These are phyloP conservation scores for Idaea dimidiata DNA, from an alignment of 2,888 invertebrate genomes.

Conservation along the genomic window DNA sequence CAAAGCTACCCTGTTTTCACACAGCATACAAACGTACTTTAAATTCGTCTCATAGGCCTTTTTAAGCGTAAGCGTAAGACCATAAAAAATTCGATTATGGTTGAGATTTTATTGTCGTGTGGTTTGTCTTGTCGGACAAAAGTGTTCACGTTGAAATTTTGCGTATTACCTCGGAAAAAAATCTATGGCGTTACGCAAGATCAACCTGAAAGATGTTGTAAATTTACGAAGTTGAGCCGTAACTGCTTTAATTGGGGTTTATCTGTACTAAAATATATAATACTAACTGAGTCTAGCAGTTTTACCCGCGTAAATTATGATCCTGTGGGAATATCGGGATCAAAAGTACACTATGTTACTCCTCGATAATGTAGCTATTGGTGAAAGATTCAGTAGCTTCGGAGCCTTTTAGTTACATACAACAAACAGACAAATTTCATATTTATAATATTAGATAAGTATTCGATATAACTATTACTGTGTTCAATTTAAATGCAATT, in stretches of 20 bases:
- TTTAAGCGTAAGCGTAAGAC: constrained; percentile 23
- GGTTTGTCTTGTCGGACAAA: background rate
- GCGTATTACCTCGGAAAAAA: background rate
- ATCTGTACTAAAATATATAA: no score
- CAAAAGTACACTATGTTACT: no score
- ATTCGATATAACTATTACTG: background rate
- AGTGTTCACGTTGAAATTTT: background rate
- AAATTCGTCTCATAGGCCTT: constrained; percentile 26
- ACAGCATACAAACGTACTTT: constrained; percentile 20
- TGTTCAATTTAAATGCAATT: background rate
- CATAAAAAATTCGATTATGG: constrained; percentile 11
- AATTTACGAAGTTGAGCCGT: no score
- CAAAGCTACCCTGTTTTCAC: constrained; percentile 29
- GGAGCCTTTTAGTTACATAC: no score
- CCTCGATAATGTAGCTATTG: no score
- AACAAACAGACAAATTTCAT: no score
- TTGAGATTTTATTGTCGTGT: constrained; percentile 9
- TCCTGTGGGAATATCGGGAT: background rate
- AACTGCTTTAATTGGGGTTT: no score
- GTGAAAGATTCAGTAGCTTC: no score
- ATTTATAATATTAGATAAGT: background rate
- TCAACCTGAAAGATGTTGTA: no score
- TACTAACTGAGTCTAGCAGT: background rate
- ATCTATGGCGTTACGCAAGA: no score
- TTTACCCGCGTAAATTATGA: background rate